Evolutionary conservation across 2,888 invertebrate genomes (phyloP).

Genomic region (Acleris cristana): DNA sequence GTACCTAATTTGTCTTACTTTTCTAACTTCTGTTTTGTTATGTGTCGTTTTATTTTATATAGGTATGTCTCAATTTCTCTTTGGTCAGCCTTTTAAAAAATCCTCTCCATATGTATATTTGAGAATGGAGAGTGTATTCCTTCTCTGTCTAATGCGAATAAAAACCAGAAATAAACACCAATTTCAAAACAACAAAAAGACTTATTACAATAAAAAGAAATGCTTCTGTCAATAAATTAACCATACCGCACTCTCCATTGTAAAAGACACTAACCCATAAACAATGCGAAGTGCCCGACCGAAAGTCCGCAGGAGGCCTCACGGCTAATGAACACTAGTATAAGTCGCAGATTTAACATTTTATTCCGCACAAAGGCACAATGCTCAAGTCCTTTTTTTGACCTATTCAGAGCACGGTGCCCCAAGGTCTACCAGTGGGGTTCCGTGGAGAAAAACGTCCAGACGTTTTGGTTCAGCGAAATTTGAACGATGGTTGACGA

Average conservation of each 20-base stretch:
- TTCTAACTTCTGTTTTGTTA: no score
- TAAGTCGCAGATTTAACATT: constrained; percentile 35
- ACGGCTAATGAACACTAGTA: constrained; percentile 32
- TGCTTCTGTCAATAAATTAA: constrained; percentile 12
- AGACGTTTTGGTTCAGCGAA: constrained; percentile 56
- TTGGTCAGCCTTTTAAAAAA: no score
- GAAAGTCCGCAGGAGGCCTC: constrained; percentile 31
- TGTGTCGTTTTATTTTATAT: no score
- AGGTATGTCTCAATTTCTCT: no score
- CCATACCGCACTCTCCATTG: constrained; percentile 12
- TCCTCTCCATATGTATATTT: no score
- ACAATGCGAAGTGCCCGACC: constrained; percentile 28
- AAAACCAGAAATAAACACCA: neutral
- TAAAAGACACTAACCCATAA: constrained; percentile 17
- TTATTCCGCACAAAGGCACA: constrained; percentile 36
- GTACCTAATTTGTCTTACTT: no score
- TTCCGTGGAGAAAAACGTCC: constrained; percentile 66
- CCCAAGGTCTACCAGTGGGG: constrained; percentile 72
- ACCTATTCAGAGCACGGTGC: constrained; percentile 59
- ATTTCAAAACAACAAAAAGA: no score
- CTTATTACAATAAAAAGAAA: neutral
- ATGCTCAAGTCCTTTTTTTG: constrained; percentile 47
- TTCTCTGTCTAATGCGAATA: neutral
- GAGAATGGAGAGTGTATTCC: no score
- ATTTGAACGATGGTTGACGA: constrained; percentile 22